phyloP scores from a whole-genome alignment of 2,888 invertebrate genomes.

The Operophtera brumata region DNA sequence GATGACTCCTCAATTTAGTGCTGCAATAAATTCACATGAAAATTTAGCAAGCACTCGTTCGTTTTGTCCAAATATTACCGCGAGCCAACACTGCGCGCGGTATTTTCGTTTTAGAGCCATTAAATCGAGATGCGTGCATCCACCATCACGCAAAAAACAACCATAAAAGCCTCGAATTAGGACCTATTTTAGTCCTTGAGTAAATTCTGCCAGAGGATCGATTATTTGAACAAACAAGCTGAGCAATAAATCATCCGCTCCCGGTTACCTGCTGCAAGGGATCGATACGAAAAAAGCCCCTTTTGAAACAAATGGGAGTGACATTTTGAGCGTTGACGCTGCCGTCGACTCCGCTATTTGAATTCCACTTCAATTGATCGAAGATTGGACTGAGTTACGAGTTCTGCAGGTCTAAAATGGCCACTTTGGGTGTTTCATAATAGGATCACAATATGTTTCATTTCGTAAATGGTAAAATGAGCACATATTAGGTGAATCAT shows the following conservation, averaged over 20 bases:
- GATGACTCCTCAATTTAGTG: constrained; percentile 55
- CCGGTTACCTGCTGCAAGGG: constrained; percentile 75
- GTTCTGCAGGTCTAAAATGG: no score
- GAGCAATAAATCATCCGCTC: constrained; percentile 76
- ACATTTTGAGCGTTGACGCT: constrained; percentile 60
- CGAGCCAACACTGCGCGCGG: constrained; percentile 55
- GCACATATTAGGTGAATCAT: no score
- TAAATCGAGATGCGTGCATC: constrained; percentile 59
- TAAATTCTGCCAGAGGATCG: constrained; percentile 59
- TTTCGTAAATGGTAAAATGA: no score
- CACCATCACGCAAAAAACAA: constrained; percentile 38
- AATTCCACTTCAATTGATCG: constrained; percentile 39
- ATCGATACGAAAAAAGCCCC: constrained; percentile 71
- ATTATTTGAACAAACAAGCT: constrained; percentile 78
- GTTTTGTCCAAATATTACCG: constrained; percentile 68
- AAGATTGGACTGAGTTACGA: constrained; percentile 36
- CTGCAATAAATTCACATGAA: constrained; percentile 60
- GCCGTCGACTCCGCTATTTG: constrained; percentile 36
- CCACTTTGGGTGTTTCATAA: no score
- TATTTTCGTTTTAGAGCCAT: constrained; percentile 67
- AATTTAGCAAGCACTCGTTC: constrained; percentile 58
- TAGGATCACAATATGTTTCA: no score
- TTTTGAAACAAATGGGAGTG: constrained; percentile 70
- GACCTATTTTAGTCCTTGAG: constrained; percentile 40
- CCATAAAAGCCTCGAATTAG: constrained; percentile 37